Evolutionary conservation across 2,888 invertebrate genomes (phyloP).

Genomic region (Mythimna lalbum): DNA sequence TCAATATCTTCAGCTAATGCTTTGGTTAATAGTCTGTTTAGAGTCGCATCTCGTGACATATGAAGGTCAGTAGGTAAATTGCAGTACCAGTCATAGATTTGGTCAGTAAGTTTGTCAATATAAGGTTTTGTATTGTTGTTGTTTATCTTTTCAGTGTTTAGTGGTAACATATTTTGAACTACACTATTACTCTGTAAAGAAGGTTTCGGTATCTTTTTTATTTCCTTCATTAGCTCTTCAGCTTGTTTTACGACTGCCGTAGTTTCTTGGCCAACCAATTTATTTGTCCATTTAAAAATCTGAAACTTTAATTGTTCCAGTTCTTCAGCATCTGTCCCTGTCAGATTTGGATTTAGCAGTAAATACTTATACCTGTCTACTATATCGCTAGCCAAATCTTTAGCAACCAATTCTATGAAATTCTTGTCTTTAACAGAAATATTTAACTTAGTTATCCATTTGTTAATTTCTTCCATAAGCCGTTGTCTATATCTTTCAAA

Average conservation of each 20-base stretch:
- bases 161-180: neutral
- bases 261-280: constrained; percentile 71
- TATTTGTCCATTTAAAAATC: constrained; percentile 81
- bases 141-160: neutral
- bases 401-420: constrained; percentile 44
- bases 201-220: constrained; percentile 72
- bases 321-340: constrained; percentile 70
- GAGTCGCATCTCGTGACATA: constrained; percentile 14
- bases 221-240: constrained; percentile 72
- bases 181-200: neutral
- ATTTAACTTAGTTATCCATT: constrained; percentile 47
- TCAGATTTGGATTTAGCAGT: constrained; percentile 68
- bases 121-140: constrained; percentile 9
- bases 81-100: constrained; percentile 50
- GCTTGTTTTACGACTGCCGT: constrained; percentile 69
- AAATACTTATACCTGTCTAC: constrained; percentile 79
- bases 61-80: constrained; percentile 33
- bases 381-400: constrained; percentile 79
- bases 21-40: constrained; percentile 33
- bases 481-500: constrained; percentile 33
- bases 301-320: constrained; percentile 80
- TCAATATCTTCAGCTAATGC: constrained; percentile 45
- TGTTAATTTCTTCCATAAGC: constrained; percentile 42
- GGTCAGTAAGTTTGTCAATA: constrained; percentile 17
- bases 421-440: constrained; percentile 22